Conservation (phyloP, 2,888 invertebrate species). For the Pegoplata infirma region DNA sequence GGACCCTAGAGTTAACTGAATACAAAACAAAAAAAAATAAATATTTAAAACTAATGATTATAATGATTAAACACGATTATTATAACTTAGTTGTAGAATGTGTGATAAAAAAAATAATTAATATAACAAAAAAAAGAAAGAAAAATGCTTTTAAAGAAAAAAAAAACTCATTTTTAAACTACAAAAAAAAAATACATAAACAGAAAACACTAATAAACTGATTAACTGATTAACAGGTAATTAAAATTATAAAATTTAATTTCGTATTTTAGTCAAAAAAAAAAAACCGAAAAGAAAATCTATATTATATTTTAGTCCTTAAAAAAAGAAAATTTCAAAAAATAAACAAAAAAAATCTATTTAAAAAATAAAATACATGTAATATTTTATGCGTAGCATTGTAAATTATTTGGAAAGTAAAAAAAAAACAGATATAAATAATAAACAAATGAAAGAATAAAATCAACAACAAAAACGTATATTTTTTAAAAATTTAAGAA, state of each 20-base stretch:
- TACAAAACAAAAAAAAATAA: conserved; percentile 32
- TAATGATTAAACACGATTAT: conserved; percentile 64
- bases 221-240: conserved; percentile 33
- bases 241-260: conserved; percentile 32
- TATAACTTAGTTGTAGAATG: conserved; percentile 64
- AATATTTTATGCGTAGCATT: conserved; percentile 58
- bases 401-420: conserved; percentile 56
- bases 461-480: conserved; percentile 45
- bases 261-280: conserved; percentile 52
- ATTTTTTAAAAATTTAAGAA: conserved; percentile 56
- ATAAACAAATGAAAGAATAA: no score
- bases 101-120: conserved; percentile 53
- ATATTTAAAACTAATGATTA: conserved; percentile 54
- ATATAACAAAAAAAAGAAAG: conserved; percentile 18
- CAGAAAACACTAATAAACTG: conserved; percentile 18
- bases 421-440: conserved; percentile 8
- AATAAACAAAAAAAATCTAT: conserved; percentile 8
- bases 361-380: conserved; percentile 44
- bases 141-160: conserved; percentile 51
- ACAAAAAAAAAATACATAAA: conserved; percentile 25
- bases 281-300: conserved; percentile 15
- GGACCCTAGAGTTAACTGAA: conserved; percentile 59
- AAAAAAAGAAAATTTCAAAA: conserved; percentile 21
- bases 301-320: conserved; percentile 48
- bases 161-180: conserved; percentile 50